phyloP scores from a whole-genome alignment of 2,888 invertebrate species.

The Mythimna impura region DNA sequence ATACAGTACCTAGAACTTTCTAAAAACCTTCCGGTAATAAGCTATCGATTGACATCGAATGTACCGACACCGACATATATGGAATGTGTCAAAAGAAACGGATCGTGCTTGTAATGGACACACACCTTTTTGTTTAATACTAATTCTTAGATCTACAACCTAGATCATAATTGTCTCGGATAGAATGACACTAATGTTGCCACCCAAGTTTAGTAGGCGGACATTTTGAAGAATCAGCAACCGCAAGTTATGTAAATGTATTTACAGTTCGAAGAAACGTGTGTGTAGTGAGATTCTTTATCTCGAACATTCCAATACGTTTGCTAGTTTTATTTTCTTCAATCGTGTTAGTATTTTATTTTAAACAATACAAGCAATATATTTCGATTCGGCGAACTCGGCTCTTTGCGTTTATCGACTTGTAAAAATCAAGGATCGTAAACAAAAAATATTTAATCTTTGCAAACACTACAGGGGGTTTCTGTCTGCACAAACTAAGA shows the following conservation, averaged over 20 bases:
- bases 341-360: conserved; percentile 29
- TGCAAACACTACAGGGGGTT: neutral
- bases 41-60: neutral
- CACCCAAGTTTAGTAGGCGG: conserved; percentile 27
- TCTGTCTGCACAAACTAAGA: neutral
- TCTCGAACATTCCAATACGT: conserved; percentile 52
- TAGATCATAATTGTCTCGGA: conserved; percentile 14
- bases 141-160: conserved; percentile 12
- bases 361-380: neutral
- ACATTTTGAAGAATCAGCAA: conserved; percentile 44
- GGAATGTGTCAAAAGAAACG: conserved; percentile 19
- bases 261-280: conserved; percentile 49
- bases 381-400: conserved; percentile 34
- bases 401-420: conserved; percentile 4
- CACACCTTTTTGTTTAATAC: neutral
- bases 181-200: conserved; percentile 20
- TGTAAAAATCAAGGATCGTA: conserved; percentile 30
- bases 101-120: conserved; percentile 19
- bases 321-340: conserved; percentile 16
- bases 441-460: conserved; percentile 12
- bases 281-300: conserved; percentile 29
- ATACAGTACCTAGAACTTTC: conserved; percentile 37
- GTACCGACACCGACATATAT: conserved; percentile 1
- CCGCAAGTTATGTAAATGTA: conserved; percentile 34
- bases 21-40: conserved; percentile 10